Percentiles rank a stretch among this genome's conserved stretches.
These are phyloP conservation scores for Branchinecta lindahli DNA, from an alignment of 1,140 invertebrate species.

Conservation along the genomic window DNA sequence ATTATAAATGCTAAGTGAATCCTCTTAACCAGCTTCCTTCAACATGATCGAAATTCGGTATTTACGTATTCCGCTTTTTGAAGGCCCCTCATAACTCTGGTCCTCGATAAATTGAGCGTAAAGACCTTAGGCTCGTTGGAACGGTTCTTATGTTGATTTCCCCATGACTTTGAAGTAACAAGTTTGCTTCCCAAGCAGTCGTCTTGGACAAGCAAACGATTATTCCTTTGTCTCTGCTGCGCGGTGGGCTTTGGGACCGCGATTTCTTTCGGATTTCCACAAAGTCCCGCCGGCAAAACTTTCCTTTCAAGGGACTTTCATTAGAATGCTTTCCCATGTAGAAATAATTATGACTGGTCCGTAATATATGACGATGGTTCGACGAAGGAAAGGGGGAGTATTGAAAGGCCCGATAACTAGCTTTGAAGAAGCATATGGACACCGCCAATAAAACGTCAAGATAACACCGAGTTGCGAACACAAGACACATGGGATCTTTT, in stretches of 20 bases:
- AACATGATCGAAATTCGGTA: not conserved
- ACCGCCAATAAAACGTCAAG: too few species aligned
- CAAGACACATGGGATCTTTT: too few species aligned
- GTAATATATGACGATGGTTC: too few species aligned
- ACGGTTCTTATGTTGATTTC: constrained; percentile 8
- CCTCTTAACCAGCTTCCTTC: too few species aligned
- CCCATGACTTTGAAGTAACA: constrained; percentile 1
- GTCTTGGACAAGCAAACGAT: not conserved
- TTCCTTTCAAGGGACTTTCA: not conserved
- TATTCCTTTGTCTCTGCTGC: not conserved
- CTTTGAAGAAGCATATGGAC: too few species aligned
- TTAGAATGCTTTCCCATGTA: not conserved
- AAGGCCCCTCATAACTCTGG: not conserved
- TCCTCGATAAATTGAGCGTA: not conserved
- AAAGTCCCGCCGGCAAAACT: not conserved
- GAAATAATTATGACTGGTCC: not conserved
- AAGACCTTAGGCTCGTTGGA: not conserved
- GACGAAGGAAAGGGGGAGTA: too few species aligned
- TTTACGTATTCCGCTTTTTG: not conserved
- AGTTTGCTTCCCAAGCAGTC: not conserved
- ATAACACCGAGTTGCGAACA: too few species aligned
- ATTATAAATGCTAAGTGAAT: too few species aligned
- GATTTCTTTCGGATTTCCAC: constrained; percentile 8
- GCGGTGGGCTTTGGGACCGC: not conserved
- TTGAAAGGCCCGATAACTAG: too few species aligned